Evolutionary conservation across 2,113 vertebrate species (phyloP).

Genomic region (Tapirus terrestris): DNA sequence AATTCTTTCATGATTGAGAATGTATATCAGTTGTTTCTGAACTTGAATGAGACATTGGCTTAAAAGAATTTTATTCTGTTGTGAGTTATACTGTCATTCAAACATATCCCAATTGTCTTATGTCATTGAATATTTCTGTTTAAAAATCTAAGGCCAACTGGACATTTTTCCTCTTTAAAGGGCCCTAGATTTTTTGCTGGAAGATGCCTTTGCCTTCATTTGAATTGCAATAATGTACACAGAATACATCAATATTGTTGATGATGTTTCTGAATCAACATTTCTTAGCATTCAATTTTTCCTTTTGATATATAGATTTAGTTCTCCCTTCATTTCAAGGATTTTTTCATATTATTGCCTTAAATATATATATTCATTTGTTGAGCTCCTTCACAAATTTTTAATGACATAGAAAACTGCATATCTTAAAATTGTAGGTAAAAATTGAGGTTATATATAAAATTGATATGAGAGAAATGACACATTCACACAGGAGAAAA

Average conservation of each 20-base stretch:
- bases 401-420: not conserved
- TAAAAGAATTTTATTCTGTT: not conserved
- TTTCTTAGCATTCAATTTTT: not conserved
- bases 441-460: not conserved
- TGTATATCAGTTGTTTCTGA: not conserved
- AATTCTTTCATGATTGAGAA: not conserved
- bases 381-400: not conserved
- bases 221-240: not conserved
- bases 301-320: not conserved
- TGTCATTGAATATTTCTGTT: not conserved
- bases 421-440: not conserved
- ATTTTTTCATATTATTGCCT: not conserved
- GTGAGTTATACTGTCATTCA: not conserved
- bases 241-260: not conserved
- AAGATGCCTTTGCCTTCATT: not conserved
- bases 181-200: not conserved
- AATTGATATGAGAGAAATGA: not conserved
- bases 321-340: not conserved
- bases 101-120: not conserved
- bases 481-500: not conserved
- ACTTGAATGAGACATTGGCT: not conserved
- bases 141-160: not conserved
- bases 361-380: not conserved
- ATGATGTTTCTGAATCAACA: not conserved
- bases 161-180: not conserved